Percentiles rank a stretch among this genome's conserved stretches.
Conservation (phyloP, 2,113 vertebrate species). For the Poeciliopsis occidentalis region DNA sequence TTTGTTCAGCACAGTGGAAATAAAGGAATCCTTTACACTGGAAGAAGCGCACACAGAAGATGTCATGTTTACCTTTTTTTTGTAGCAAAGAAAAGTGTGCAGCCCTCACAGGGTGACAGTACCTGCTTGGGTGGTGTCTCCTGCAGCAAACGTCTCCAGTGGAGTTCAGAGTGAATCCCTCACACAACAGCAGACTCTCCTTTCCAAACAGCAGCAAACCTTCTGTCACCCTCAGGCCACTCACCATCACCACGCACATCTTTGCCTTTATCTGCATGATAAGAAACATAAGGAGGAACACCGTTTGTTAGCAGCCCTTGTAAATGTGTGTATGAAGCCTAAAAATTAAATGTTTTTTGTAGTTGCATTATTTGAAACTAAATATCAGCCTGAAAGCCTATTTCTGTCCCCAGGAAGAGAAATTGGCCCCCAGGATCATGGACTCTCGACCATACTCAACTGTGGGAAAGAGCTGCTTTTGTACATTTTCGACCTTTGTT, state of each 20-base stretch:
- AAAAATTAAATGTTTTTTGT: background rate
- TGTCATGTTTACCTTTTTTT: background rate
- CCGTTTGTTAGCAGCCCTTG: background rate
- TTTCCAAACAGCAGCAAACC: slow-evolving; percentile 89
- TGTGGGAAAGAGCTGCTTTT: too few relatives aligned
- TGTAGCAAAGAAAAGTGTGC: background rate
- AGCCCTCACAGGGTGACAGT: slow-evolving; percentile 49
- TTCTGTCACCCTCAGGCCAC: slow-evolving; percentile 84
- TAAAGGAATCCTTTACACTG: slow-evolving; percentile 90
- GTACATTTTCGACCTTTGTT: too few relatives aligned
- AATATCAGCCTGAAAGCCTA: too few relatives aligned
- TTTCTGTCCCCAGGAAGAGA: too few relatives aligned
- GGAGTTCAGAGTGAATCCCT: slow-evolving; percentile 87
- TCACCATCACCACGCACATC: slow-evolving; percentile 85
- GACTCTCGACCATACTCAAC: too few relatives aligned
- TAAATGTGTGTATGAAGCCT: background rate
- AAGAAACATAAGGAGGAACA: slow-evolving; percentile 5
- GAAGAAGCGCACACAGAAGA: slow-evolving; percentile 1
- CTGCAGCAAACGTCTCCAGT: slow-evolving; percentile 89
- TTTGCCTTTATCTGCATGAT: slow-evolving; percentile 83
- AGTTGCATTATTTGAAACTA: too few relatives aligned
- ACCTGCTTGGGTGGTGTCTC: slow-evolving; percentile 89
- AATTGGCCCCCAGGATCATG: too few relatives aligned
- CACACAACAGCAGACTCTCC: slow-evolving; percentile 87
- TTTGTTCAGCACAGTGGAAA: slow-evolving; percentile 88